These are phyloP conservation scores for Saguinus imperator DNA, from an alignment of 2,113 vertebrate genomes.

Conservation along the genomic window DNA sequence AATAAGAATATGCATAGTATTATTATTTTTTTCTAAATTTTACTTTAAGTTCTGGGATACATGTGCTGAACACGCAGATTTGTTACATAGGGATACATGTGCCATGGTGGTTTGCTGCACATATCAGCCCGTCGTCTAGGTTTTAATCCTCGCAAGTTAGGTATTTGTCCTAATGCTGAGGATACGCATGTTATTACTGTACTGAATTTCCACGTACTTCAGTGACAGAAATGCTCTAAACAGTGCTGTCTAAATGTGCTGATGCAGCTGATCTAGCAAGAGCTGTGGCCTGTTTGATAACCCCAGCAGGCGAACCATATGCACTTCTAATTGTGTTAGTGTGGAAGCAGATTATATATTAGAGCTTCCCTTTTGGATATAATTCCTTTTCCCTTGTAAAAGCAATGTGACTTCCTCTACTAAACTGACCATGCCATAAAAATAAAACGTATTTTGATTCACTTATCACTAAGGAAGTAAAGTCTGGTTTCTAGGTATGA, in stretches of 20 bases:
- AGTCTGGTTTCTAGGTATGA: slow-evolving; percentile 25
- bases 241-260: neutral
- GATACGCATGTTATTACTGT: too few species aligned
- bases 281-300: rapidly evolving
- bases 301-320: rapidly evolving
- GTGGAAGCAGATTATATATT: neutral
- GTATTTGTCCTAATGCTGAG: too few species aligned
- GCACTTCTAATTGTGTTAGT: neutral
- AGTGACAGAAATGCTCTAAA: too few species aligned
- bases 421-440: neutral
- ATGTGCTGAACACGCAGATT: too few species aligned
- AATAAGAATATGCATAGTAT: too few species aligned
- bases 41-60: too few species aligned
- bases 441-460: neutral
- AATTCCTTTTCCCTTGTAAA: neutral
- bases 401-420: neutral
- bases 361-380: neutral
- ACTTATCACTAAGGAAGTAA: slow-evolving; percentile 26
- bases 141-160: too few species aligned
- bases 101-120: too few species aligned
- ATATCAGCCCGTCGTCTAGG: too few species aligned
- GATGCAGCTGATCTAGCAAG: neutral
- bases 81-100: too few species aligned
- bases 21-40: too few species aligned
- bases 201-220: rapidly evolving